These are phyloP conservation scores for Vimba vimba DNA, from an alignment of 2,113 vertebrate species.

Conservation along the genomic window DNA sequence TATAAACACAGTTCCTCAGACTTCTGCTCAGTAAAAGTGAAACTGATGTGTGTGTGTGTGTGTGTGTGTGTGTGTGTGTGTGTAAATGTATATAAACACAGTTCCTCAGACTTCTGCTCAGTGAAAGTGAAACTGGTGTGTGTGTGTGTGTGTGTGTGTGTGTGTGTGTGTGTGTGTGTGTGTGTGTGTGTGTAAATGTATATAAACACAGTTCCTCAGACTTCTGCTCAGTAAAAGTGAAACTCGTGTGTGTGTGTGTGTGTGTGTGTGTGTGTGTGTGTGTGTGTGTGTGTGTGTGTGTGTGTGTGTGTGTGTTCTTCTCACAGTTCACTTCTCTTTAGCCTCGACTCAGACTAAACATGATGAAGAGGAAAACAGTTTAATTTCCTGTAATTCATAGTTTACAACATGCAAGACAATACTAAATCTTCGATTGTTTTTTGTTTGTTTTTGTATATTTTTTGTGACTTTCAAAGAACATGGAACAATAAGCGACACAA, in stretches of 20 bases:
- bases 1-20: no score
- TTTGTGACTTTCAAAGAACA: not conserved
- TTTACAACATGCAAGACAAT: not conserved
- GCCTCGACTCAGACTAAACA: conserved; percentile 2
- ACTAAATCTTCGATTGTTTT: not conserved
- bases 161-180: not conserved
- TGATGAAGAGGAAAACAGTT: not conserved
- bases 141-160: not conserved
- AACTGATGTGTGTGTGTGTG: no score
- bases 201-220: not conserved
- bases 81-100: no score
- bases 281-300: not conserved
- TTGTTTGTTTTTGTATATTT: not conserved
- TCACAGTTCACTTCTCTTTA: not conserved
- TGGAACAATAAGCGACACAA: not conserved
- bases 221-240: not conserved
- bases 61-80: no score
- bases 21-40: no score
- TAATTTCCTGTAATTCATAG: not conserved
- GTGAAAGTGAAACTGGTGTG: no score
- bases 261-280: not conserved
- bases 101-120: no score
- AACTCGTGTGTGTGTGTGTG: not conserved
- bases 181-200: not conserved
- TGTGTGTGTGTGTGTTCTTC: not conserved